Percentiles rank a stretch among this genome's conserved stretches.
Conservation (phyloP, 2,113 vertebrate species). For the Chaenocephalus aceratus region DNA sequence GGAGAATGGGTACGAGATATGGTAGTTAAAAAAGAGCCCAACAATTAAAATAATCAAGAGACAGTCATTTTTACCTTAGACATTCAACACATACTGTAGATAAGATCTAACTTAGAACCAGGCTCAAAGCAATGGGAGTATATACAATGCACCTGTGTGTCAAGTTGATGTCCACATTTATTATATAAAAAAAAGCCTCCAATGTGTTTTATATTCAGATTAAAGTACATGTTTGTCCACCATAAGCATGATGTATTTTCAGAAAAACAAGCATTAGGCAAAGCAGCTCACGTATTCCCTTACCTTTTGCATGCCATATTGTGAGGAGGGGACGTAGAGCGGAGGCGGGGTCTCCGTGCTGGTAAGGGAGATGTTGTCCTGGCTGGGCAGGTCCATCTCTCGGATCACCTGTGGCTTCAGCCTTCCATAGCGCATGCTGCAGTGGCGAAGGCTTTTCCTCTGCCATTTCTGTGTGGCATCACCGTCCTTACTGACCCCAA, state of each 20-base stretch:
- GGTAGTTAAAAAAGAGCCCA: neutral
- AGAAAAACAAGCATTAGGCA: neutral
- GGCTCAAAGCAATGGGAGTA: neutral
- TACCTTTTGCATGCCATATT: constrained; percentile 98
- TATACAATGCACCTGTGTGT: neutral
- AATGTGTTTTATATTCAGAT: neutral
- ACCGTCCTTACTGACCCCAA: constrained; percentile 95
- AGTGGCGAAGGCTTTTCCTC: constrained; percentile 97
- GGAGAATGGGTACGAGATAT: constrained; percentile 5
- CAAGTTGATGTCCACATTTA: neutral
- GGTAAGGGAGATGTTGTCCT: constrained; percentile 96
- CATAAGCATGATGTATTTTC: neutral
- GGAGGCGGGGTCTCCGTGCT: constrained; percentile 97
- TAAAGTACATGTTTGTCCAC: neutral
- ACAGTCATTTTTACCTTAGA: neutral
- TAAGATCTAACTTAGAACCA: neutral
- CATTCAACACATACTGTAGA: neutral
- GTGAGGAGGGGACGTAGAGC: constrained; percentile 91
- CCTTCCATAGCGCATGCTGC: constrained; percentile 96
- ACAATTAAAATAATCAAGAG: neutral
- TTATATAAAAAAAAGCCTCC: no score
- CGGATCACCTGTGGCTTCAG: constrained; percentile 96
- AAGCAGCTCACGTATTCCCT: neutral
- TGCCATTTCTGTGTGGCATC: constrained; percentile 98
- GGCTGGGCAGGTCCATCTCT: constrained; percentile 96